Percentiles rank a stretch among this genome's conserved stretches.
Evolutionary conservation across 2,113 vertebrate species (phyloP).

Genomic region (Alethe castanea): DNA sequence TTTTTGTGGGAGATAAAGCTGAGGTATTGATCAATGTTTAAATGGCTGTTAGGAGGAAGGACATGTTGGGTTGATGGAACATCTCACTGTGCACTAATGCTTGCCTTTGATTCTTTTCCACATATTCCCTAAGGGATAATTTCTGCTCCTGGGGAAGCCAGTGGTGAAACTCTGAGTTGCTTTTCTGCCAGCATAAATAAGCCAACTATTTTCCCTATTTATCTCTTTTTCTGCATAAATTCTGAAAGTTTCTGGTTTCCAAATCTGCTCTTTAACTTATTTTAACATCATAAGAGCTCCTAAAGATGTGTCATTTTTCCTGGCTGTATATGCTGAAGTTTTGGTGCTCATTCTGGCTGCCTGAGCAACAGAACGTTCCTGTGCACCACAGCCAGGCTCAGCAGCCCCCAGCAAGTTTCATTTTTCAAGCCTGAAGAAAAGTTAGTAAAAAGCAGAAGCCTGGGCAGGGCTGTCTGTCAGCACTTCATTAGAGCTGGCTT

Average conservation of each 20-base stretch:
- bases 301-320: background rate
- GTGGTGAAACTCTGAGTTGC: background rate
- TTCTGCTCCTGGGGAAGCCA: background rate
- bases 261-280: background rate
- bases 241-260: background rate
- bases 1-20: constrained; percentile 1
- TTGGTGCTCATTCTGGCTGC: background rate
- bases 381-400: background rate
- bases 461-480: background rate
- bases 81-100: background rate
- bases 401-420: background rate
- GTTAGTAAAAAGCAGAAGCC: background rate
- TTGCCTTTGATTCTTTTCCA: background rate
- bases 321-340: background rate
- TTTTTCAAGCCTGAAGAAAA: background rate
- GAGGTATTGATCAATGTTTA: constrained; percentile 50
- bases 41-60: background rate
- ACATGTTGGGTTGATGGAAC: background rate
- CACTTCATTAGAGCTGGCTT: background rate
- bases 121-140: background rate
- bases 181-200: background rate
- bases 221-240: background rate
- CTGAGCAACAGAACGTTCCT: background rate
- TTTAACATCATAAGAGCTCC: background rate
- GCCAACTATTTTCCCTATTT: background rate